Percentiles rank a stretch among this genome's conserved stretches.
Conservation (phyloP, 2,113 vertebrate species). For the Murina feae region DNA sequence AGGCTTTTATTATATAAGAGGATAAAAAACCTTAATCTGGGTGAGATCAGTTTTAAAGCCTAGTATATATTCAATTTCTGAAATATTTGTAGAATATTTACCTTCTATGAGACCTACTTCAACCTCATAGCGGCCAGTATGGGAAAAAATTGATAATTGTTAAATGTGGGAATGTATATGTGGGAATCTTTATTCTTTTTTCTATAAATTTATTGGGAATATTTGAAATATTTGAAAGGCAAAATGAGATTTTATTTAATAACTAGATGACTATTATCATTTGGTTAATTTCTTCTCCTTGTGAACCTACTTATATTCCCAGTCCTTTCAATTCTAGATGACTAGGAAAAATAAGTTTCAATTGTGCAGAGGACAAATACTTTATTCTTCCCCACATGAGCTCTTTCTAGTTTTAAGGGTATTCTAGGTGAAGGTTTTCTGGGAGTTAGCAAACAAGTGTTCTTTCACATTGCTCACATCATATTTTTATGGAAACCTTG, state of each 20-base stretch:
- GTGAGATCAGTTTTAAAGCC: not conserved
- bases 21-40: not conserved
- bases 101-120: not conserved
- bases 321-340: not conserved
- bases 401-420: not conserved
- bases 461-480: not conserved
- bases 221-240: not conserved
- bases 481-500: not conserved
- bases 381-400: not conserved
- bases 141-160: not conserved
- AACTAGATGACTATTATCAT: not conserved
- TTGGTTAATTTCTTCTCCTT: not conserved
- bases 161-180: not conserved
- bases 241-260: slow-evolving; percentile 7
- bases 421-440: not conserved
- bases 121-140: not conserved
- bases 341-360: not conserved
- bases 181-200: not conserved
- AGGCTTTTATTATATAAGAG: too few species aligned
- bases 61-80: not conserved
- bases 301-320: not conserved
- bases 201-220: not conserved
- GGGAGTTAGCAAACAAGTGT: not conserved
- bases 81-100: not conserved
- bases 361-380: not conserved